Conservation (phyloP, 2,888 invertebrate genomes). For the Dugesia japonica region DNA sequence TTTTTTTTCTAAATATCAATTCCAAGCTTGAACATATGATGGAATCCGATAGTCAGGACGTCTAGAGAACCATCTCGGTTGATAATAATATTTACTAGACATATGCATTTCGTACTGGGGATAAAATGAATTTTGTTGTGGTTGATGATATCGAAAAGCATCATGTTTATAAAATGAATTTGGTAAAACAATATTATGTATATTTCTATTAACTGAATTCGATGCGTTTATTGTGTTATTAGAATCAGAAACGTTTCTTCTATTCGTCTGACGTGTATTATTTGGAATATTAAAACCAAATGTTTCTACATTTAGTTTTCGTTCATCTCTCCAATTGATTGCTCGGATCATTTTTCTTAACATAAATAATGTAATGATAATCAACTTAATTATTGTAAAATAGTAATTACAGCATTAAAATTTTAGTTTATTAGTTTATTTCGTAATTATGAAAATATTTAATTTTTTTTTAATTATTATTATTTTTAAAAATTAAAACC, state of each 20-base stretch:
- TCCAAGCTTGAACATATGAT: not conserved
- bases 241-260: not conserved
- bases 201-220: slow-evolving; percentile 7
- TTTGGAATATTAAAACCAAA: slow-evolving; percentile 59
- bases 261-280: not conserved
- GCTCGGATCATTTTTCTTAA: slow-evolving; percentile 46
- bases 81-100: slow-evolving; percentile 2
- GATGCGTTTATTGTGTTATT: not conserved
- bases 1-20: too few species aligned
- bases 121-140: not conserved
- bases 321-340: slow-evolving; percentile 84
- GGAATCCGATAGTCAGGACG: not conserved
- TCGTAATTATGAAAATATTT: too few species aligned
- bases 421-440: too few species aligned
- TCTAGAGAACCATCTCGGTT: not conserved
- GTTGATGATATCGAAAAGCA: not conserved
- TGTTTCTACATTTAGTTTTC: slow-evolving; percentile 85
- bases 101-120: not conserved
- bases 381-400: too few species aligned
- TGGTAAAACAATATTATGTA: slow-evolving; percentile 15
- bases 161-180: slow-evolving; percentile 10
- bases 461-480: too few species aligned
- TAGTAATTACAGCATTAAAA: too few species aligned
- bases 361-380: too few species aligned
- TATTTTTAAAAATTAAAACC: too few species aligned